Evolutionary conservation across 1,140 invertebrate species (phyloP).

Genomic region (Penaeus japonicus): DNA sequence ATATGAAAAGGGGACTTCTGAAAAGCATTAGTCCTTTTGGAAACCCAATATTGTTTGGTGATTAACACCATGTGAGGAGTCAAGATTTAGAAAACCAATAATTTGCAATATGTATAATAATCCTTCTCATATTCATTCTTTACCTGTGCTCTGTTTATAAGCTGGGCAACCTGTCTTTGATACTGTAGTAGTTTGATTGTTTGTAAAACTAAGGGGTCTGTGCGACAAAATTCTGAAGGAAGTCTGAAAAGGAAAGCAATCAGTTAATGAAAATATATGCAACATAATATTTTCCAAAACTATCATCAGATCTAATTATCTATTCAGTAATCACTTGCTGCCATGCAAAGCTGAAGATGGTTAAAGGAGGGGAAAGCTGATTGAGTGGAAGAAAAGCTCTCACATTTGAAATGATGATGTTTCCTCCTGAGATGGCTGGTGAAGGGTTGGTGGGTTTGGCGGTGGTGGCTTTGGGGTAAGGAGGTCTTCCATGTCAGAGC

Average conservation of each 20-base stretch:
- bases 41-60: neutral
- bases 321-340: too few relatives aligned
- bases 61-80: neutral
- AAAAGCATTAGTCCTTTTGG: neutral
- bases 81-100: too few relatives aligned
- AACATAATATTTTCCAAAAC: neutral
- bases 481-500: conserved; percentile 53
- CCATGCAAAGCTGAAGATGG: too few relatives aligned
- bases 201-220: conserved; percentile 50
- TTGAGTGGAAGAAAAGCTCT: neutral
- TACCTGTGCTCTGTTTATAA: conserved; percentile 53
- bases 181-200: conserved; percentile 56
- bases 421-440: conserved; percentile 54
- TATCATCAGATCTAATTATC: too few relatives aligned
- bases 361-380: too few relatives aligned
- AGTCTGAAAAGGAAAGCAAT: conserved; percentile 32
- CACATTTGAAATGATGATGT: conserved; percentile 57
- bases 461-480: conserved; percentile 43
- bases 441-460: conserved; percentile 42
- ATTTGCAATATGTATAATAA: neutral
- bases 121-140: neutral
- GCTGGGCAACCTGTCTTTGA: conserved; percentile 49
- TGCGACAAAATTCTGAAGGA: conserved; percentile 43
- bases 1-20: neutral
- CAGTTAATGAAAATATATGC: neutral